Percentiles rank a stretch among this genome's conserved stretches.
phyloP scores from a whole-genome alignment of 2,113 vertebrate species.

The Bubo bubo region DNA sequence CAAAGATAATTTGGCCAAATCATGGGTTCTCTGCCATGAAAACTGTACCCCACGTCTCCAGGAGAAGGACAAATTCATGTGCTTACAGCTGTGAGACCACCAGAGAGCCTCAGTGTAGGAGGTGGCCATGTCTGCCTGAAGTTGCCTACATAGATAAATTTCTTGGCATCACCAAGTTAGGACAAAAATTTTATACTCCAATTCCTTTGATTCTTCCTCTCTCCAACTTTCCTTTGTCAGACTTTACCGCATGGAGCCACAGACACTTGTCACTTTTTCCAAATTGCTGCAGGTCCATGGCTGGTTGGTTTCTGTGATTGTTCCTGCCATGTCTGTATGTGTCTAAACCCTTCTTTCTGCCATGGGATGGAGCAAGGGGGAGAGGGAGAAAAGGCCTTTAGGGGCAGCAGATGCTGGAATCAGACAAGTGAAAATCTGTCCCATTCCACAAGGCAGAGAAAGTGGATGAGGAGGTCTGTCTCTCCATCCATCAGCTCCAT shows the following conservation, averaged over 20 bases:
- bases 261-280: neutral
- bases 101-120: neutral
- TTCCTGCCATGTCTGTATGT: neutral
- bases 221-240: neutral
- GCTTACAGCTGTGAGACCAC: neutral
- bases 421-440: neutral
- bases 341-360: neutral
- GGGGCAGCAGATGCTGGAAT: neutral
- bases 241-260: accelerated
- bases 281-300: neutral
- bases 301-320: neutral
- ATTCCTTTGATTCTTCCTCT: neutral
- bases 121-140: neutral
- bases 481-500: neutral
- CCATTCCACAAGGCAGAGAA: neutral
- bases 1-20: neutral
- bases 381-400: neutral
- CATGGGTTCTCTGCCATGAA: neutral
- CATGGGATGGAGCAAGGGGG: neutral
- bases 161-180: neutral
- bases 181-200: neutral
- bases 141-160: neutral
- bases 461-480: neutral
- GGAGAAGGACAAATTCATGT: neutral
- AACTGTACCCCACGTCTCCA: neutral